phyloP scores from a whole-genome alignment of 92 coral and sea anemone species.

The Heteractis magnifica region DNA sequence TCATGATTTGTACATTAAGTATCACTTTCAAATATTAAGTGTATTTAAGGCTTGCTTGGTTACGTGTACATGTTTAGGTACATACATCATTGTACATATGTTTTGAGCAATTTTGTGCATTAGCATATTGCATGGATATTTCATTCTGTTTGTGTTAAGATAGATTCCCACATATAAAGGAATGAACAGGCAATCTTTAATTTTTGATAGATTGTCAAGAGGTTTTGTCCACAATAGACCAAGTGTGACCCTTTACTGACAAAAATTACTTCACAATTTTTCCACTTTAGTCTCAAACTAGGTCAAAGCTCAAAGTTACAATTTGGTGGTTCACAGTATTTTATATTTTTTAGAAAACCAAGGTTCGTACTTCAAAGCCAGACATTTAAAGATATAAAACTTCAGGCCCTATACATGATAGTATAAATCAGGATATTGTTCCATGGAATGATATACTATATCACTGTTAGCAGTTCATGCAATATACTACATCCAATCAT shows the following conservation, averaged over 20 bases:
- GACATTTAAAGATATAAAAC: too few species aligned
- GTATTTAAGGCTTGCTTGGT: too few species aligned
- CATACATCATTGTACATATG: neutral
- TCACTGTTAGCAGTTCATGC: too few species aligned
- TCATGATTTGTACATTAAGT: too few species aligned
- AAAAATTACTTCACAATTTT: neutral
- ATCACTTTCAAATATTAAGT: too few species aligned
- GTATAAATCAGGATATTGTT: too few species aligned
- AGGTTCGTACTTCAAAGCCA: too few species aligned
- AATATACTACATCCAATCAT: too few species aligned
- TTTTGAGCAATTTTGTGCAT: neutral
- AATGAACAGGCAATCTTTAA: neutral
- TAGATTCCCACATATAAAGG: neutral
- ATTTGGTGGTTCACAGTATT: neutral
- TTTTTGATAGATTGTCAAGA: neutral
- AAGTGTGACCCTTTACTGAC: neutral
- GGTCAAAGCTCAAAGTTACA: neutral
- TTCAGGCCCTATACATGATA: too few species aligned
- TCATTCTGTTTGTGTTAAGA: neutral
- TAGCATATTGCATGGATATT: neutral
- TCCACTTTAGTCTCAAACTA: neutral
- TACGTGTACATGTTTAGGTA: too few species aligned
- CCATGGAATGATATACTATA: too few species aligned
- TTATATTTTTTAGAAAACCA: too few species aligned
- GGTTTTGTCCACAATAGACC: neutral